Evolutionary conservation across 2,113 vertebrate genomes (phyloP), one percentile per base, ranked within the genome.

Genomic region (Mastomys natalensis): DNA sequence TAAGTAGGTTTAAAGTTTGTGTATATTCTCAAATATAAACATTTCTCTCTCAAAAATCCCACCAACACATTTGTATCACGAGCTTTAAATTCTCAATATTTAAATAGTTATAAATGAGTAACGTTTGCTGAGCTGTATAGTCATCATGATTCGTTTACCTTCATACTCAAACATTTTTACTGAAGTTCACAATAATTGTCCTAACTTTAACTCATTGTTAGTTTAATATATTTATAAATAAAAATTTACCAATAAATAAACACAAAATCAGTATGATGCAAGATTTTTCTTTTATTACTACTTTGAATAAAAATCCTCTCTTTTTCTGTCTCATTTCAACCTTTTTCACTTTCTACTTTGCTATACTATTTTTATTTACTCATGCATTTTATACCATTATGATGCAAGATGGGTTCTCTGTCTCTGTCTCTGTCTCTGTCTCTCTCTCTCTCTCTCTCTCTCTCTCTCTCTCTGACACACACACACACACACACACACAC

Each of bases 151-250:
- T 84, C 17, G 72, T 70, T 85, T 94, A 3, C 19, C 58, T 77
- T 93, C 19, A 92, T 88, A 34, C 3, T 40, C n/a, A 91, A 40
- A 55, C 3, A 45, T 90, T 95, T 97, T 87, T 81, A 66, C 76
- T 91, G 24, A 88, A n/a, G 72, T 3, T 88, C 90, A 85, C 72
- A 74, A 43, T 72, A n/a, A 1, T 85, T 43, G 70, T 31, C 19
- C 40, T 37, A 13, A 70, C 3, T 81, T 74, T 88, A 95, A 48
- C 11, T 87, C 55, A 81, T 88, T 78, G 73, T 53, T 55, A 87
- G 0, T 22, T 16, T 45, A 72, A 89, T 43, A 55, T 45, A 55
- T 2, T 43, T 3, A 58, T 15, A 73, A n/a, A 64, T 29, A 78
- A 16, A n/a, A 77, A 31, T 1, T 51, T 45, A 0, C 72, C 1